Conservation (phyloP, 2,113 vertebrate species). For the Chamaea fasciata region DNA sequence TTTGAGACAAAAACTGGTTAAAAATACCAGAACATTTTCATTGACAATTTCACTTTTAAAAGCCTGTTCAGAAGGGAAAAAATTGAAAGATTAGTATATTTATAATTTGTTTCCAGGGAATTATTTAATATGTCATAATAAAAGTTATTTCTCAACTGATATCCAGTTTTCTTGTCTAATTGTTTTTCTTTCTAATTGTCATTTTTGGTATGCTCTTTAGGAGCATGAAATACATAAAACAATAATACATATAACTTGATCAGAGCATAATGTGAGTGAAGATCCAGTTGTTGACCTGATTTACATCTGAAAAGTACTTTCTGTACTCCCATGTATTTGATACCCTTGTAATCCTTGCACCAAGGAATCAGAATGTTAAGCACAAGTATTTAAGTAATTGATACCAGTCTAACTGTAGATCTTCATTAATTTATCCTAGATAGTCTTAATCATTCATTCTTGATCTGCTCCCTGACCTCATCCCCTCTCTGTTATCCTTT, state of each 20-base stretch:
- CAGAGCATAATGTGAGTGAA: neutral
- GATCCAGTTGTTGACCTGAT: neutral
- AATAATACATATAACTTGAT: neutral
- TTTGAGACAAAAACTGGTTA: neutral
- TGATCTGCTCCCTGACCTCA: neutral
- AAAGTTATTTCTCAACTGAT: neutral
- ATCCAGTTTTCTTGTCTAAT: neutral
- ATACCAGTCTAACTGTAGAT: neutral
- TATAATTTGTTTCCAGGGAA: neutral
- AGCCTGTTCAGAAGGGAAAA: neutral
- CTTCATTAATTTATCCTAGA: neutral
- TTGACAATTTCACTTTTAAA: neutral
- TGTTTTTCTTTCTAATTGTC: neutral
- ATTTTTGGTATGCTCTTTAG: neutral
- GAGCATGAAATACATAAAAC: neutral
- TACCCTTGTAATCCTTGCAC: neutral
- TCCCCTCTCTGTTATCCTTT: accelerated
- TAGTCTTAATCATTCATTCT: neutral
- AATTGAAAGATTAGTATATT: accelerated
- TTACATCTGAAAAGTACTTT: neutral
- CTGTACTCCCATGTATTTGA: neutral
- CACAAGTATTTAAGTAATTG: neutral
- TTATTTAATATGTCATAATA: neutral
- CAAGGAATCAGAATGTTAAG: neutral
- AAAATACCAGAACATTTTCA: neutral